Percentiles rank a stretch among this genome's conserved stretches.
Evolutionary conservation across 2,113 vertebrate genomes (phyloP).

Genomic region (Cebidichthys violaceus): DNA sequence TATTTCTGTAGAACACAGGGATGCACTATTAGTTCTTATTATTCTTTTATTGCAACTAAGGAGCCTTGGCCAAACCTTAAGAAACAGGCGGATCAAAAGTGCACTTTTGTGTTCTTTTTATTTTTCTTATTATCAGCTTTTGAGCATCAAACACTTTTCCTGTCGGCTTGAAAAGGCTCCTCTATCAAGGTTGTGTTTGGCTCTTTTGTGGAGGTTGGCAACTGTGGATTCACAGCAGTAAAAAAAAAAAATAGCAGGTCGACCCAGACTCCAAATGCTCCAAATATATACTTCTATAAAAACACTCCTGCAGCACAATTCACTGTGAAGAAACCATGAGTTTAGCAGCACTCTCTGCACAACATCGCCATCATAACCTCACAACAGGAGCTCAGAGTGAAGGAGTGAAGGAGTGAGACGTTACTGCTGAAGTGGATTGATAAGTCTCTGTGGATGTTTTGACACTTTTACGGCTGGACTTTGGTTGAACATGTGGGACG

Average conservation of each 20-base stretch:
- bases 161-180: neutral
- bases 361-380: neutral
- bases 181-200: constrained; percentile 2
- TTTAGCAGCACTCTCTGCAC: neutral
- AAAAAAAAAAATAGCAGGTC: neutral
- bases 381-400: neutral
- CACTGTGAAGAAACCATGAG: neutral
- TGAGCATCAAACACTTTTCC: constrained; percentile 11
- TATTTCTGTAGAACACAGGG: no score
- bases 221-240: neutral
- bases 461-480: neutral
- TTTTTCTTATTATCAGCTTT: neutral
- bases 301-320: neutral
- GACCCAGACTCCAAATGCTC: neutral
- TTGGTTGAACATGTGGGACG: no score
- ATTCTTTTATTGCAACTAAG: neutral
- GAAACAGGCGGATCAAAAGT: neutral
- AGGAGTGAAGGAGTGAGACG: neutral
- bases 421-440: neutral
- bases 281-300: neutral
- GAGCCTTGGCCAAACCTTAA: neutral
- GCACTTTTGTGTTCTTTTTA: neutral
- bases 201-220: constrained; percentile 4
- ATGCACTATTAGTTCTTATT: neutral
- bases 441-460: neutral